phyloP scores from a whole-genome alignment of 2,797 vertebrate genomes.

The Phalloptychus januarius region DNA sequence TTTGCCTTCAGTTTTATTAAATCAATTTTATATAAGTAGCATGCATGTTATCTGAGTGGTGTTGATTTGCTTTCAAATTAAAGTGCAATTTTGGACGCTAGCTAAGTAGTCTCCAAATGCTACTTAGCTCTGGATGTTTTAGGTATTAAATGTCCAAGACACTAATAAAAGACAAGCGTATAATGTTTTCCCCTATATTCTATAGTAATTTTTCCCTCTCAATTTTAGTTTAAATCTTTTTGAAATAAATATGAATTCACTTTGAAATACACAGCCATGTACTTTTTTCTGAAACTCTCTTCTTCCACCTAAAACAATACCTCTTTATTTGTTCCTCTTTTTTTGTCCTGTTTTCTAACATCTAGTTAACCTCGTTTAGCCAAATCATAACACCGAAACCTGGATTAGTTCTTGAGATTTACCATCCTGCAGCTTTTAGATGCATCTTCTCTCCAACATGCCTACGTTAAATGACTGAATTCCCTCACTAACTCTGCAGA shows the following conservation, averaged over 20 bases:
- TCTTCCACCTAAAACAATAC: not conserved
- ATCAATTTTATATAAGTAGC: too few species aligned
- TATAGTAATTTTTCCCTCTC: not conserved
- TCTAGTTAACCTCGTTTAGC: not conserved
- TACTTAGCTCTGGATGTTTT: not conserved
- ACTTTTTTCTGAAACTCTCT: not conserved
- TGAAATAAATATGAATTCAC: not conserved
- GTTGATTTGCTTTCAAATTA: not conserved
- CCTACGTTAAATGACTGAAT: too few species aligned
- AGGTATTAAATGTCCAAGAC: not conserved
- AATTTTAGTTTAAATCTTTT: not conserved
- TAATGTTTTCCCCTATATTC: not conserved
- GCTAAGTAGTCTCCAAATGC: not conserved
- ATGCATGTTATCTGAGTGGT: too few species aligned
- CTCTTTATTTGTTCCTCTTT: not conserved
- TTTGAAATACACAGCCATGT: not conserved
- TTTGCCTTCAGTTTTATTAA: too few species aligned
- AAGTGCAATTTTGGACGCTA: not conserved
- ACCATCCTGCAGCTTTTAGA: too few species aligned
- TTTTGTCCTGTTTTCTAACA: not conserved
- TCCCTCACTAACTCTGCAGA: too few species aligned
- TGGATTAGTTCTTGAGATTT: too few species aligned
- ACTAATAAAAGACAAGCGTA: not conserved
- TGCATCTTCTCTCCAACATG: too few species aligned
- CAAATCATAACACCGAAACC: not conserved